Percentiles rank a stretch among this genome's conserved stretches.
Evolutionary conservation across 2,113 vertebrate species (phyloP).

Genomic region (Etheostoma spectabile): DNA sequence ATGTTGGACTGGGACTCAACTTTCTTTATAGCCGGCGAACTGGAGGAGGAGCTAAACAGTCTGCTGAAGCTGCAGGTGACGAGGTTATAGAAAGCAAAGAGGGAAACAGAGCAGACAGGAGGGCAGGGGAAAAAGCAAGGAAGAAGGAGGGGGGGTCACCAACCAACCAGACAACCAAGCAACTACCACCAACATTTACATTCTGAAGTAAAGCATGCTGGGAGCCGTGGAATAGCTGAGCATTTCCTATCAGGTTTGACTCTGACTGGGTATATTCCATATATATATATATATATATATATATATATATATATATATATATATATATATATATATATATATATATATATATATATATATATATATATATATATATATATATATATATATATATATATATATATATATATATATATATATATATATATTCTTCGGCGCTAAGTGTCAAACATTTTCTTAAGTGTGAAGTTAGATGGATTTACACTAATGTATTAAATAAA

Average conservation of each 20-base stretch:
- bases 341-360: too few relatives aligned
- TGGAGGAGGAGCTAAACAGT: conserved; percentile 94
- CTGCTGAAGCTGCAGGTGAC: conserved; percentile 91
- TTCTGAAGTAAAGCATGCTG: conserved; percentile 70
- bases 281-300: too few relatives aligned
- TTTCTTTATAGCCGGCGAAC: conserved; percentile 88
- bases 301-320: too few relatives aligned
- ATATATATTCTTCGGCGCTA: background rate
- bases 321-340: too few relatives aligned
- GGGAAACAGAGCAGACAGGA: conserved; percentile 47
- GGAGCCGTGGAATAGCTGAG: conserved; percentile 41
- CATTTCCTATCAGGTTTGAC: background rate
- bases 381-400: too few relatives aligned
- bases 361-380: too few relatives aligned
- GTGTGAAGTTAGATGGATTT: background rate
- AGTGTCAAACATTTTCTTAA: background rate
- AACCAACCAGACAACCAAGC: conserved; percentile 49
- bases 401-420: too few relatives aligned
- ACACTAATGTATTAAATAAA: background rate
- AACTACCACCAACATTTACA: conserved; percentile 47
- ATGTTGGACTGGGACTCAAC: conserved; percentile 90
- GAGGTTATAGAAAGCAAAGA: conserved; percentile 59
- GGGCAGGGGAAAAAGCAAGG: conserved; percentile 58
- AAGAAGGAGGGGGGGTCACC: conserved; percentile 56
- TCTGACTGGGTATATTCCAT: background rate